These are phyloP conservation scores for Sebastes iracundus DNA, from an alignment of 2,797 vertebrate species.

Conservation along the genomic window DNA sequence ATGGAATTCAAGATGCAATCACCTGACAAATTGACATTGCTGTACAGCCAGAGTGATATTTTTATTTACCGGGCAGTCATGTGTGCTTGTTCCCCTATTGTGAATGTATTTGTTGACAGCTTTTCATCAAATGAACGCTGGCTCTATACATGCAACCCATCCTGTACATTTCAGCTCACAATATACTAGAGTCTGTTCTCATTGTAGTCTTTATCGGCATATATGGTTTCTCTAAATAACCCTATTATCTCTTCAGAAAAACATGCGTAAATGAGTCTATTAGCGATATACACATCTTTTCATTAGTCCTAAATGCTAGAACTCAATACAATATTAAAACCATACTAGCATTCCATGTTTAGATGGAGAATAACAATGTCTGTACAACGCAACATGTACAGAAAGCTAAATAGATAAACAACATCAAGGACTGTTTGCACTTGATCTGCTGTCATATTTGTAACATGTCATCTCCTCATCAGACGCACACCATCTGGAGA, in stretches of 20 bases:
- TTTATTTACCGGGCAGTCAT: constrained; percentile 42
- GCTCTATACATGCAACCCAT: background rate
- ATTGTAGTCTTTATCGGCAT: background rate
- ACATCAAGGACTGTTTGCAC: background rate
- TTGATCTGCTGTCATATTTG: constrained; percentile 9
- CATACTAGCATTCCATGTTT: background rate
- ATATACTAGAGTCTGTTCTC: background rate
- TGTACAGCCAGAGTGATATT: constrained; percentile 26
- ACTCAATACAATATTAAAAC: background rate
- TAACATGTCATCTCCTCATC: background rate
- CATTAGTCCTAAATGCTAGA: background rate
- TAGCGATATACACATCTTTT: background rate
- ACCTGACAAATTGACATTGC: constrained; percentile 41
- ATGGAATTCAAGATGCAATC: constrained; percentile 66
- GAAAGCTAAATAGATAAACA: background rate
- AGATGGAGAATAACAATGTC: background rate
- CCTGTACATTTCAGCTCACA: constrained; percentile 1
- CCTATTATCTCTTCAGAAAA: background rate
- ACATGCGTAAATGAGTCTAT: background rate
- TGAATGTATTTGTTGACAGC: constrained; percentile 21
- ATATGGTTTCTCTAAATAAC: background rate
- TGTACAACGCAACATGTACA: background rate
- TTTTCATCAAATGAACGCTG: constrained; percentile 20
- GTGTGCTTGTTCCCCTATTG: background rate
- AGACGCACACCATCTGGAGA: background rate